Conservation (phyloP, 2,113 vertebrate genomes). For the Tetraodon nigroviridis region DNA sequence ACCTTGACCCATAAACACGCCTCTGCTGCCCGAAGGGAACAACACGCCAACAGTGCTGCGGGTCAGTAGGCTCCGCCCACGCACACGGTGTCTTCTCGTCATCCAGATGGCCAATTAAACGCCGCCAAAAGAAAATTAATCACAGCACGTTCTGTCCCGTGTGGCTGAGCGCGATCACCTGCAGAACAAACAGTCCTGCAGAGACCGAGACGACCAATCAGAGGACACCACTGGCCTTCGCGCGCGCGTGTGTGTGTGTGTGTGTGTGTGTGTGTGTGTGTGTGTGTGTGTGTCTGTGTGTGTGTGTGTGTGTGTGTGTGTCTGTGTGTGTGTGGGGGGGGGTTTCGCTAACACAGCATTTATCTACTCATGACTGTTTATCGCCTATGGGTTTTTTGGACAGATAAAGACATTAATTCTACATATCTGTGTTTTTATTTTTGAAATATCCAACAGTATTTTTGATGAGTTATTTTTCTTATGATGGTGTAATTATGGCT, state of each 20-base stretch:
- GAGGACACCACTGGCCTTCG: too few relatives aligned
- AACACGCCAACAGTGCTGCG: constrained; percentile 34
- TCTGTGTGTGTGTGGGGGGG: too few relatives aligned
- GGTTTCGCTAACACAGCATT: background rate
- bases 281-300: too few relatives aligned
- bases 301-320: too few relatives aligned
- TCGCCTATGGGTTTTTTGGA: too few relatives aligned
- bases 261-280: too few relatives aligned
- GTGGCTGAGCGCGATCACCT: constrained; percentile 31
- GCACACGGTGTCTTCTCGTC: constrained; percentile 19
- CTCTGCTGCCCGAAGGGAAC: constrained; percentile 26
- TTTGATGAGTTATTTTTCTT: too few relatives aligned
- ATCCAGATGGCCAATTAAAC: constrained; percentile 62
- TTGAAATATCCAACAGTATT: too few relatives aligned
- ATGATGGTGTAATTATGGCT: too few relatives aligned
- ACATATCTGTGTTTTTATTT: too few relatives aligned
- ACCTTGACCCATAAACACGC: constrained; percentile 54
- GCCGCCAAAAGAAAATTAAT: constrained; percentile 46
- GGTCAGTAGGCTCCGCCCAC: constrained; percentile 47
- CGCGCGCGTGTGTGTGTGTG: too few relatives aligned
- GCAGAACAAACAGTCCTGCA: constrained; percentile 35
- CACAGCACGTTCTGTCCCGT: constrained; percentile 38
- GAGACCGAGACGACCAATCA: background rate
- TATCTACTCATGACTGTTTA: background rate
- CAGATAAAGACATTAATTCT: too few relatives aligned